Percentiles rank a stretch among this genome's conserved stretches.
Conservation (phyloP, 2,888 invertebrate species). For the Chrysodeixis includens region DNA sequence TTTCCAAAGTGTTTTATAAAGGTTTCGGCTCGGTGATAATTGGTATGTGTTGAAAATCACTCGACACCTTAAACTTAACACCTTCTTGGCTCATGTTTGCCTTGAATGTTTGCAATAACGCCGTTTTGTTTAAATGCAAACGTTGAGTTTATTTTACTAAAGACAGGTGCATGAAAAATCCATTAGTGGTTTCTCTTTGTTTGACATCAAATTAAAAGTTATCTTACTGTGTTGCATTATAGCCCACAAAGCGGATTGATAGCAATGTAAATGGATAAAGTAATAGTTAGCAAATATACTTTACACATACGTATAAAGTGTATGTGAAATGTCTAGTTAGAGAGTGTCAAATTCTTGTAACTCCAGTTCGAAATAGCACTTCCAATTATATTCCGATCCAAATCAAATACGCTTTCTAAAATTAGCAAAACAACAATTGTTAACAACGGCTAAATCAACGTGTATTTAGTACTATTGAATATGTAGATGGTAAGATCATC, state of each 20-base stretch:
- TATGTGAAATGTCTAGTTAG: no score
- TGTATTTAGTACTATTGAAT: conserved; percentile 66
- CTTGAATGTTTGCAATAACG: conserved; percentile 78
- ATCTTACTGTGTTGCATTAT: conserved; percentile 29
- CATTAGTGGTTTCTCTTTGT: conserved; percentile 57
- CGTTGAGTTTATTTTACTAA: conserved; percentile 68
- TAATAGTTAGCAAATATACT: not conserved
- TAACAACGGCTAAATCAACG: conserved; percentile 55
- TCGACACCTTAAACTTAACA: conserved; percentile 78
- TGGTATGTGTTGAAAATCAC: conserved; percentile 83
- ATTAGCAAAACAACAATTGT: conserved; percentile 46
- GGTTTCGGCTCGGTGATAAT: conserved; percentile 83
- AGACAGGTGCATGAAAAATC: conserved; percentile 76
- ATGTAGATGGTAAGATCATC: conserved; percentile 72
- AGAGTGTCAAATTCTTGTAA: no score
- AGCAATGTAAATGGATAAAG: conserved; percentile 7
- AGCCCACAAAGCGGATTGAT: not conserved
- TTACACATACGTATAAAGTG: not conserved
- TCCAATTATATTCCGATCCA: conserved; percentile 20
- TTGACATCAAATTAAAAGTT: conserved; percentile 34
- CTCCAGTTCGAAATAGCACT: not conserved
- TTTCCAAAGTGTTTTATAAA: conserved; percentile 68
- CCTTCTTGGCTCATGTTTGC: conserved; percentile 77
- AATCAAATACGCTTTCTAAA: conserved; percentile 31
- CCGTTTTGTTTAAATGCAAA: conserved; percentile 76